Evolutionary conservation across 2,888 invertebrate genomes (phyloP), one percentile per base, ranked within the genome.

Genomic region (Prostheceraeus crozeri): DNA sequence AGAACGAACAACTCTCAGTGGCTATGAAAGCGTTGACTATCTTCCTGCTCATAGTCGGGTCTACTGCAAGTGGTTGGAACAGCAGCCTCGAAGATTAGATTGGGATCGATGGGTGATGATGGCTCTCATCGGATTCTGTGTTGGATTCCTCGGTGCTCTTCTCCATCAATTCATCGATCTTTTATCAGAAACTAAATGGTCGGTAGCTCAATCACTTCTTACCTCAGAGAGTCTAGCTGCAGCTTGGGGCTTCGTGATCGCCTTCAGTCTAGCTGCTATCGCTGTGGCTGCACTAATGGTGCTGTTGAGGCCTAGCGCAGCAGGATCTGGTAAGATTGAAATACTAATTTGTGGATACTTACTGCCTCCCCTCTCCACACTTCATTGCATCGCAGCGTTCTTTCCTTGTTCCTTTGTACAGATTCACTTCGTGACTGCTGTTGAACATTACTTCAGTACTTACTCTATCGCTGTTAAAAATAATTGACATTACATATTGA

Each of bases 1-100:
- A 40, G 76, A 76, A 62, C 67, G 68, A 54, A 67, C 69, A 61
- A 69, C 74, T 46, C 67, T 76, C 14, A 69, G 68, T 31, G 69
- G 71, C 6, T 75, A 72, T 68, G 76, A 76, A 60, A 75, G 74
- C 62, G 66, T 72, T 59, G 74, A 75, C 66, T 73, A 72, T 58
- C 69, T 76, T 56, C 76, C 76, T 16, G 71, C 74, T 16, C 72
- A 75, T 59, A 73, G 73, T 59, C 69, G 71, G 61, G 71, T 74
- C 14, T 76, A 72, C 62, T 69, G 69, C 63, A 68, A 69, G 53
- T 76, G 76, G 76, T 62, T 74, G 6, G 68, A 68, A 61, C 65
- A 66, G 54, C 72, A 72, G 52, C 68, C 71, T 16, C 62, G 6
- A 59, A 71, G 71, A 40, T 64, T 67, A 30, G 70, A 71, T 62